Evolutionary conservation across 2,797 vertebrate genomes (phyloP).

Genomic region (Eutrigla gurnardus): DNA sequence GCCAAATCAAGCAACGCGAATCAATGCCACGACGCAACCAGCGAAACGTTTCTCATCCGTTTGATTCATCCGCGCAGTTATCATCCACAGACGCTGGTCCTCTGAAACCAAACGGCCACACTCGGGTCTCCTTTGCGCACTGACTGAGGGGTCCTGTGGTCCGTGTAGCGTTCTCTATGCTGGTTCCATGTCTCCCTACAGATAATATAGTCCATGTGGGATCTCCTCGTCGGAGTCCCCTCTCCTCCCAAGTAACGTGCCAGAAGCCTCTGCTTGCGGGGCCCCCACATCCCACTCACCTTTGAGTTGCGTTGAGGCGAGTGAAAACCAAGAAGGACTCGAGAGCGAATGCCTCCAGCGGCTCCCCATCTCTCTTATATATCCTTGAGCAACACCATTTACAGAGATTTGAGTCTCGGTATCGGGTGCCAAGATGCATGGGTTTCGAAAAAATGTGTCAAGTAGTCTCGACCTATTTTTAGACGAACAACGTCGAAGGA

Average conservation of each 20-base stretch:
- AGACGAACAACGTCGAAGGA: conserved; percentile 82
- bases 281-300: conserved; percentile 78
- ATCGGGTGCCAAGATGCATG: conserved; percentile 82
- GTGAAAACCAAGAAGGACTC: conserved; percentile 85
- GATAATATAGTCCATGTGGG: conserved; percentile 70
- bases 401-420: conserved; percentile 82
- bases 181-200: conserved; percentile 55
- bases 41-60: conserved; percentile 30
- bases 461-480: conserved; percentile 86
- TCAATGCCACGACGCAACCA: conserved; percentile 20
- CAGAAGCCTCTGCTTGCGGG: conserved; percentile 19
- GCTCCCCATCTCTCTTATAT: conserved; percentile 77
- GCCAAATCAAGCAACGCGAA: conserved; percentile 26
- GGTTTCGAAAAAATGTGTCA: conserved; percentile 88
- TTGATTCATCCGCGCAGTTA: conserved; percentile 29
- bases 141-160: conserved; percentile 53
- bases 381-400: conserved; percentile 82
- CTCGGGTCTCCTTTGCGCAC: conserved; percentile 27
- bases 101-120: conserved; percentile 36
- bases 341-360: conserved; percentile 66
- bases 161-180: conserved; percentile 38
- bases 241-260: conserved; percentile 43
- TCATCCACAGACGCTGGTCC: conserved; percentile 66
- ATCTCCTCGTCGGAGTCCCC: conserved; percentile 47
- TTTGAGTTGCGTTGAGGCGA: conserved; percentile 85